Conservation (phyloP, 2,797 vertebrate genomes). For the Protonibea diacanthus region DNA sequence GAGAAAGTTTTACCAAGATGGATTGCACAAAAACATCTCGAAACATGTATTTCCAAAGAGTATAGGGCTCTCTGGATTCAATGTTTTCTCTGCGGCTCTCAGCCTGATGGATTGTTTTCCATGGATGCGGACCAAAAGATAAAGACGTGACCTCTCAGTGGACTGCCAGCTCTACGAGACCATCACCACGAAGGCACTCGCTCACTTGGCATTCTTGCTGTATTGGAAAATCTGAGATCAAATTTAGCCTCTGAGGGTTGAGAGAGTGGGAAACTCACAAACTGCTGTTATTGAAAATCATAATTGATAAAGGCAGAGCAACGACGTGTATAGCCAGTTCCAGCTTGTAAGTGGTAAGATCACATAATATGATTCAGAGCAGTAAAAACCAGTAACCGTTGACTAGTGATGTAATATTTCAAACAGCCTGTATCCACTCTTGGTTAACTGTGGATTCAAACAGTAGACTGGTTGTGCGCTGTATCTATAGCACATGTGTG, state of each 20-base stretch:
- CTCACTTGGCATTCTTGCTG: conserved; percentile 46
- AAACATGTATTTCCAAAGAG: conserved; percentile 40
- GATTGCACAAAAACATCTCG: conserved; percentile 47
- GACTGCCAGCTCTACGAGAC: conserved; percentile 48
- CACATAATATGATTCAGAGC: conserved; percentile 1
- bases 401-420: conserved; percentile 66
- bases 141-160: conserved; percentile 67
- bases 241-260: conserved; percentile 38
- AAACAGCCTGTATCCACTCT: conserved; percentile 41
- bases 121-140: conserved; percentile 84
- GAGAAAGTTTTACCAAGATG: conserved; percentile 55
- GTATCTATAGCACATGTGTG: conserved; percentile 82
- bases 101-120: conserved; percentile 75
- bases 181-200: conserved; percentile 52
- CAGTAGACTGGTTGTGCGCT: conserved; percentile 80
- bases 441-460: conserved; percentile 63
- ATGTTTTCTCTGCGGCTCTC: conserved; percentile 69
- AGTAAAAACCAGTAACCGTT: conserved; percentile 51
- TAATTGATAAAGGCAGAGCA: background rate
- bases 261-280: conserved; percentile 45
- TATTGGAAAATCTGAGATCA: conserved; percentile 54
- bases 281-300: conserved; percentile 32
- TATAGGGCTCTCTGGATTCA: conserved; percentile 42
- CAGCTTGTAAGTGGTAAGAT: conserved; percentile 2
- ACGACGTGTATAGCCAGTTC: conserved; percentile 9